Evolutionary conservation across 2,797 vertebrate species (phyloP), one percentile per base, ranked within the genome.

Genomic region (Cryptoblepharus egeriae): DNA sequence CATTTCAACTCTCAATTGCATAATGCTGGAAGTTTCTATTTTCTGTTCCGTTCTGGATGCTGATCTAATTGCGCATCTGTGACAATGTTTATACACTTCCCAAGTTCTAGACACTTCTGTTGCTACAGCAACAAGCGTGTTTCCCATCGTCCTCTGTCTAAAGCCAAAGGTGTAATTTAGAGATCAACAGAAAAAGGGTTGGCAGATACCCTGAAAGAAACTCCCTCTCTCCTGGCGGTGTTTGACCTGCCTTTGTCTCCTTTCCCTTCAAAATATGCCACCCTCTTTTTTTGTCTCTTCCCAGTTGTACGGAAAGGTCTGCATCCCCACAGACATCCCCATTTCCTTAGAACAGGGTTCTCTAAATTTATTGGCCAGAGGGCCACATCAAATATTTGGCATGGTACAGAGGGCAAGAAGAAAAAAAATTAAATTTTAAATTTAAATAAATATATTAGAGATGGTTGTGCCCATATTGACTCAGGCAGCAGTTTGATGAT

Each of bases 121-220:
- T 96, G 92, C 95, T 91, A 90, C 90, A 93, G 95, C 93, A 96
- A 96, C 95, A 28, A 52, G 82, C 39, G 75, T 90, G 88, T 82
- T 88, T 93, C 87, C 89, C 89, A 90, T 85, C 84, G 92, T 90
- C 90, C 87, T 6, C 39, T 84, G 86, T 91, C 88, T 0, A 0
- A 91, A 93, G 84, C 92, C 93, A 95, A 94, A 94, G 95, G 94
- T 96, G 89, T 95, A 96, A 96, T 96, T 96, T 96, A 93, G 92
- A 94, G 91, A 96, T 96, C 95, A 96, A 88, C 90, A 94, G 87
- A 88, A 85, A 81, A 88, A 84, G 82, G 45, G 67, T 80, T 93
- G 90, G 86, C 92, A 93, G 88, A 89, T 93, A 93, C 88, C 86
- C 80, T 13, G 75, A 73, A 83, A 93, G 92, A 88, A 88, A 85